Evolutionary conservation across 1,140 invertebrate species (phyloP).

Genomic region (Orius insidiosus): DNA sequence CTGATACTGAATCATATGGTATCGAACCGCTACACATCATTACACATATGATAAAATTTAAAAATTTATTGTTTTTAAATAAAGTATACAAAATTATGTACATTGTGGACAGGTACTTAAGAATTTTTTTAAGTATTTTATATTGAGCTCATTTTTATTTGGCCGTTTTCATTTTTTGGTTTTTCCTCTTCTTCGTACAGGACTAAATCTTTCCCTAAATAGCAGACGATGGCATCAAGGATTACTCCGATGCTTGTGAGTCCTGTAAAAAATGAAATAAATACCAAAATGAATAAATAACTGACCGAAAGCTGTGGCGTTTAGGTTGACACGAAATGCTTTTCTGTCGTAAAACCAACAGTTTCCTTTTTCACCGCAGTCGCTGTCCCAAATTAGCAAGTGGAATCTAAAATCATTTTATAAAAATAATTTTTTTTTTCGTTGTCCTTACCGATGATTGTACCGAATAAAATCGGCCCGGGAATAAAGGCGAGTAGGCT

Average conservation of each 20-base stretch:
- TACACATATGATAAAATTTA: too few species aligned
- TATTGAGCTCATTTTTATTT: slow-evolving; percentile 1
- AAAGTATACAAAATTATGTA: too few species aligned
- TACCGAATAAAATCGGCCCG: slow-evolving; percentile 44
- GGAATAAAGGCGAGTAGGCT: slow-evolving; percentile 46
- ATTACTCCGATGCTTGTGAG: slow-evolving; percentile 42
- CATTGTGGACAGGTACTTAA: too few species aligned
- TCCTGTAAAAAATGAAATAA: slow-evolving; percentile 23
- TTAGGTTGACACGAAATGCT: slow-evolving; percentile 40
- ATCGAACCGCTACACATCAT: too few species aligned
- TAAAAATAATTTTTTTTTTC: background rate
- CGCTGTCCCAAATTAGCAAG: slow-evolving; percentile 60
- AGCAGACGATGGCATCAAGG: slow-evolving; percentile 48
- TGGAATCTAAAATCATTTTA: slow-evolving; percentile 20
- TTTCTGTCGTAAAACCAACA: slow-evolving; percentile 55
- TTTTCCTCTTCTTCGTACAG: slow-evolving; percentile 45
- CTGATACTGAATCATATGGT: too few species aligned
- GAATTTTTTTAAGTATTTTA: too few species aligned
- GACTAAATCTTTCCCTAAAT: slow-evolving; percentile 46
- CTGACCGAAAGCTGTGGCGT: slow-evolving; percentile 43
- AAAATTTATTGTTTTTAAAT: too few species aligned
- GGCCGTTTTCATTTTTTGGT: slow-evolving; percentile 25
- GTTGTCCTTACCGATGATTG: slow-evolving; percentile 31
- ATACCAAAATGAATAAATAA: too few species aligned
- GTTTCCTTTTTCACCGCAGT: slow-evolving; percentile 49